Evolutionary conservation across 2,888 invertebrate genomes (phyloP), one percentile per base, ranked within the genome.

Genomic region (Chironomus tentans): DNA sequence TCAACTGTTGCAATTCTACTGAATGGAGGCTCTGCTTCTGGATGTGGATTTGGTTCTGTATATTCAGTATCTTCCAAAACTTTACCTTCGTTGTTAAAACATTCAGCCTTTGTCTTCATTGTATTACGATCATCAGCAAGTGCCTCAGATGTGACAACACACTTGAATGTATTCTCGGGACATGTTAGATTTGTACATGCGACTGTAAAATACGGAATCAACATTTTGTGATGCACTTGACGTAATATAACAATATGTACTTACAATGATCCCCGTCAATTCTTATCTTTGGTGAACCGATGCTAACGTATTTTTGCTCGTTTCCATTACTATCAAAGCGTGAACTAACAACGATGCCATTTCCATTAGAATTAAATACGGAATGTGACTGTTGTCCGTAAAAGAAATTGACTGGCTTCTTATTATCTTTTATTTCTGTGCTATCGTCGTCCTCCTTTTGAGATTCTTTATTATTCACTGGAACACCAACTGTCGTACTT

Each of bases 211-310:
- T 12, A 15, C n/a, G 10, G 1, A 56, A 4, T 56, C 7, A 15
- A 3, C 2, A 18, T n/a, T 18, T 15, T 18, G 0, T n/a, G 4
- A 24, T 56, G 24, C 15, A 70, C 12, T 18, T 70, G 6, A 7
- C 18, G 50, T n/a, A 71, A 50, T 12, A n/a, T 24, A 13, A 18
- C 2, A 21, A 28, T 12, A n/a, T n/a, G n/a, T n/a, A 21, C 47
- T 71, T 71, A 71, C 72, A 72, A 12, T 61, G 38, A 18, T 62
- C 72, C 0, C 72, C 72, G 7, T 72, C 72, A 13, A 72, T 72
- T 15, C 22, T 28, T 38, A 72, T 62, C 5, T 38, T 72, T n/a
- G 72, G 72, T 28, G 56, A 56, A 3, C 61, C 24, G 13, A 72
- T 50, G 28, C 72, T 72, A 15, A 72, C 18, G 13, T 61, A 62